A percentile compares a stretch with the other conserved stretches of the same genome.
phyloP scores from a whole-genome alignment of 2,113 vertebrate genomes.

The Rostratula benghalensis region DNA sequence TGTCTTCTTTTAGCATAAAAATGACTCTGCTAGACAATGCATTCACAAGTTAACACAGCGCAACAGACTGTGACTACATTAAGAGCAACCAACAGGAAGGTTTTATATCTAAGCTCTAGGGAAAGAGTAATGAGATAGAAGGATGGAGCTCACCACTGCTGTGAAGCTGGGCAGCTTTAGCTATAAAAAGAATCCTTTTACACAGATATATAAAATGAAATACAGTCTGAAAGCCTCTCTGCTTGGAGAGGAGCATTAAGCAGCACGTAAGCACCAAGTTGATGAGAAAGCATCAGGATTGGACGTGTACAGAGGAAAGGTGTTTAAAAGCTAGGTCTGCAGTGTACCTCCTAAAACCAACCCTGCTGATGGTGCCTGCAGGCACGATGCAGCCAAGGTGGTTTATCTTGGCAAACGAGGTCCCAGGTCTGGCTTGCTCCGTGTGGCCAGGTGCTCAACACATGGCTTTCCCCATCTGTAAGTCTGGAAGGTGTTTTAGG shows the following conservation, averaged over 20 bases:
- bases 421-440: neutral
- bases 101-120: conserved; percentile 29
- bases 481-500: neutral
- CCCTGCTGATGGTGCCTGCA: neutral
- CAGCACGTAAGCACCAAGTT: neutral
- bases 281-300: neutral
- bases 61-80: neutral
- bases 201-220: conserved; percentile 1
- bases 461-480: neutral
- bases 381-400: accelerated
- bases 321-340: neutral
- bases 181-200: conserved; percentile 62
- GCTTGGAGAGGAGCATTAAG: neutral
- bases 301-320: neutral
- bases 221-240: conserved; percentile 25
- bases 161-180: conserved; percentile 1
- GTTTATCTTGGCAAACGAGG: neutral
- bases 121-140: conserved; percentile 11
- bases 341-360: neutral
- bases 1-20: neutral
- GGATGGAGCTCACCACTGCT: neutral
- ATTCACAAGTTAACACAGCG: conserved; percentile 21
- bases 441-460: neutral
- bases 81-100: conserved; percentile 19
- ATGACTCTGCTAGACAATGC: conserved; percentile 42